Conservation (phyloP, 2,888 invertebrate species). For the Erynnis tages region DNA sequence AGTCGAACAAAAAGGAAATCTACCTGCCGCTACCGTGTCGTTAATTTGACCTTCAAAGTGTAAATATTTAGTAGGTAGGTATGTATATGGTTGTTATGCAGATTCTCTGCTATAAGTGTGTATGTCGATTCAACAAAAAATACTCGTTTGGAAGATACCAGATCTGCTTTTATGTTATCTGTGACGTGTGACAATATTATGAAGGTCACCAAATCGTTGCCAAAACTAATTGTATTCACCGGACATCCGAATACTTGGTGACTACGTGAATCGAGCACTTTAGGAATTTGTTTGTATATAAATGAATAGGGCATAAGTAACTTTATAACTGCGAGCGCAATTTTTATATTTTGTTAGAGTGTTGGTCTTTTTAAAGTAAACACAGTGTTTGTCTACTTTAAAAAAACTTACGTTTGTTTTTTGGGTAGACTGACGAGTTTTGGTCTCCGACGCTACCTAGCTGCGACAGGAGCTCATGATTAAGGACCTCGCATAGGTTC, state of each 20-base stretch:
- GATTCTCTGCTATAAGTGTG: conserved; percentile 3
- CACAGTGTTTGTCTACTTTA: too few relatives aligned
- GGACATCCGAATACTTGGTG: conserved; percentile 37
- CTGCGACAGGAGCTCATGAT: too few relatives aligned
- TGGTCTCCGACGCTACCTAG: too few relatives aligned
- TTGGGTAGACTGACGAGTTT: too few relatives aligned
- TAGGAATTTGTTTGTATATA: conserved; percentile 16
- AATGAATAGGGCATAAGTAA: conserved; percentile 3
- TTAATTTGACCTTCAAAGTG: conserved; percentile 22
- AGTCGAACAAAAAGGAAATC: conserved; percentile 21
- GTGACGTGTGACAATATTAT: conserved; percentile 19
- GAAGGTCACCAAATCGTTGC: conserved; percentile 34
- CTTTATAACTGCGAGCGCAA: not conserved
- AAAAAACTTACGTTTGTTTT: too few relatives aligned
- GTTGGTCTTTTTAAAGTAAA: too few relatives aligned
- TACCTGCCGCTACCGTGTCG: conserved; percentile 22
- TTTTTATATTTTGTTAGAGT: too few relatives aligned
- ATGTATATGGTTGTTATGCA: conserved; percentile 8
- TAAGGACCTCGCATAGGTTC: too few relatives aligned
- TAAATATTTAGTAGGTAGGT: conserved; percentile 12
- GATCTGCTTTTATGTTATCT: conserved; percentile 5
- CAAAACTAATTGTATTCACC: conserved; percentile 33
- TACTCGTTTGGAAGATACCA: conserved; percentile 16
- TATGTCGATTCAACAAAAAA: conserved; percentile 6
- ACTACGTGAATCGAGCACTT: conserved; percentile 22